Evolutionary conservation across 2,797 vertebrate genomes (phyloP), one percentile per base, ranked within the genome.

Genomic region (Cuculus canorus): DNA sequence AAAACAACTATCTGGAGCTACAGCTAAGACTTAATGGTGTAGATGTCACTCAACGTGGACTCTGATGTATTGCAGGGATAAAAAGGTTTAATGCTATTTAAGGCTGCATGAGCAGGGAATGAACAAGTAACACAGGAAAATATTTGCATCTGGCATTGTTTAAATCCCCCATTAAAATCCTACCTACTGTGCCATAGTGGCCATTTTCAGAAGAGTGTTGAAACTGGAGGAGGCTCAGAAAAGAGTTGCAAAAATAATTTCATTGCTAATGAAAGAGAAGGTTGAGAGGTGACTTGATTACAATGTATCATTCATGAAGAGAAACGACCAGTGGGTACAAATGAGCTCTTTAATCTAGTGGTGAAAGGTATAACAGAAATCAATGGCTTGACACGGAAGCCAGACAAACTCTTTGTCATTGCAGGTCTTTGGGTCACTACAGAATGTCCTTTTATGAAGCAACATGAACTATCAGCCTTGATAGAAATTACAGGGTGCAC

Each of bases 261-360:
- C 39, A 59, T 57, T 78, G n/a, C 27, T 93, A 90, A 93, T 43
- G 76, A 92, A 91, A 85, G 53, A 54, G 69, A 77, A 81, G 65
- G 65, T 75, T 85, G 69, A 93, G 45, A 81, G 61, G 76, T 95
- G 82, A 82, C 65, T 94, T 91, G 57, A 93, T 95, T 75, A 83
- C 21, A 50, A 33, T 86, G 33, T 83, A 71, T 87, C 84, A 83
- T 78, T 92, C 72, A 81, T 68, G 61, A 90, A 90, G 72, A 83
- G 72, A 78, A 90, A 83, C 41, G 85, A 89, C 71, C 43, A 91
- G 35, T 0, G 0, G 15, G 32, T 88, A 91, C 76, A 94, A 95
- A 92, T 61, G 76, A 92, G 35, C 28, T 83, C 65, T 92, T 92
- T 92, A 94, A 73, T 86, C 83, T 86, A 52, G 8, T 32, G 27